Evolutionary conservation across 2,113 vertebrate species (phyloP).

Genomic region (Hyperopisus bebe): DNA sequence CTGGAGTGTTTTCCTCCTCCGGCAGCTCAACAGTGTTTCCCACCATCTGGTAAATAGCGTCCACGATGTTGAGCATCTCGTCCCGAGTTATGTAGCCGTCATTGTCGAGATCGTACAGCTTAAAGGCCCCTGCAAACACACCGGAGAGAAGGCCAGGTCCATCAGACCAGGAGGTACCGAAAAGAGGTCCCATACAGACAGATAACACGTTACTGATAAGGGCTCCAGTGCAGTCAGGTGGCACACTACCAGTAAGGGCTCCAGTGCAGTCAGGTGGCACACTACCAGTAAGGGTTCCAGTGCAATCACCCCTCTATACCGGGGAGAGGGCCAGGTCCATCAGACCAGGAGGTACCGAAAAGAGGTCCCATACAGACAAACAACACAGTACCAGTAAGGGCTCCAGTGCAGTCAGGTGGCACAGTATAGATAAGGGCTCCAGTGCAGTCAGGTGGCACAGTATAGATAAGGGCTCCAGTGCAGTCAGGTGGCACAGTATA

Average conservation of each 20-base stretch:
- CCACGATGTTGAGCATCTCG: constrained; percentile 97
- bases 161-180: background rate
- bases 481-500: too few relatives aligned
- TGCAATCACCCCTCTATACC: constrained; percentile 11
- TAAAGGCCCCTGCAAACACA: constrained; percentile 84
- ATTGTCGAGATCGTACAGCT: constrained; percentile 93
- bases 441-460: too few relatives aligned
- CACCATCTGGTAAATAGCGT: constrained; percentile 99
- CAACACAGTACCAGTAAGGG: background rate
- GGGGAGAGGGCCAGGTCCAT: background rate
- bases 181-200: background rate
- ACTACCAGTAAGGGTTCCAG: too few relatives aligned
- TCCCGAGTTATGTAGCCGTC: constrained; percentile 96
- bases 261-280: too few relatives aligned
- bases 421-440: too few relatives aligned
- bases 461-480: too few relatives aligned
- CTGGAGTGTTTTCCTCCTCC: constrained; percentile 93
- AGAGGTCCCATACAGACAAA: background rate
- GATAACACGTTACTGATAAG: background rate
- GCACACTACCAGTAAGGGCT: too few relatives aligned
- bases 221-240: background rate
- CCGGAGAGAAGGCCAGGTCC: constrained; percentile 8
- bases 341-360: background rate
- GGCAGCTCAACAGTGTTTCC: constrained; percentile 96
- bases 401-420: background rate